Evolutionary conservation across 2,888 invertebrate species (phyloP).

Genomic region (Eupithecia vulgata): DNA sequence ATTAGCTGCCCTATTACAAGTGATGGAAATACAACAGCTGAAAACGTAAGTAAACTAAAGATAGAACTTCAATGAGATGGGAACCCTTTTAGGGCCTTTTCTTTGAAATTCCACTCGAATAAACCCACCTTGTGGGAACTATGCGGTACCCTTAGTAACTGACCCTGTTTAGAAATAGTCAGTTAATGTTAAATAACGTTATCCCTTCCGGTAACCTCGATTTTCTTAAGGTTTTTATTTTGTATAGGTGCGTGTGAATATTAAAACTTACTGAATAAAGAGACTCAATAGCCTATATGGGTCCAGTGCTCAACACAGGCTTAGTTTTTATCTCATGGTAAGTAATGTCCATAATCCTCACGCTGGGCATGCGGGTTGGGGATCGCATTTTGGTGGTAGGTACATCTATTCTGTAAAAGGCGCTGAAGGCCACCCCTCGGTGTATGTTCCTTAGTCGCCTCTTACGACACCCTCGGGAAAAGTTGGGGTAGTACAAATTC

Average conservation of each 20-base stretch:
- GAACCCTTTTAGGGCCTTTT: slow-evolving; percentile 9
- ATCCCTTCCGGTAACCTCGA: slow-evolving; percentile 40
- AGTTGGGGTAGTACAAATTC: no score
- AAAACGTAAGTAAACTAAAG: slow-evolving; percentile 6
- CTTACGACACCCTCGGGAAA: no score
- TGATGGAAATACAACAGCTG: background rate
- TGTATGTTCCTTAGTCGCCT: no score
- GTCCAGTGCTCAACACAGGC: no score
- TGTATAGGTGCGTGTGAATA: slow-evolving; percentile 33
- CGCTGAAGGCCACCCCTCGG: no score
- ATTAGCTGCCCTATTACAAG: background rate
- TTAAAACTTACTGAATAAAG: slow-evolving; percentile 31
- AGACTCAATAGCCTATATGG: no score
- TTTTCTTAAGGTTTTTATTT: slow-evolving; percentile 35
- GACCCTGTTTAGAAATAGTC: slow-evolving; percentile 49
- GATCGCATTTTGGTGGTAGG: no score
- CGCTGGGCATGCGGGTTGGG: no score
- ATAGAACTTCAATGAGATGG: background rate
- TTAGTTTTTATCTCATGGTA: no score
- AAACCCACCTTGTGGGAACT: slow-evolving; percentile 13
- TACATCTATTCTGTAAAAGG: no score
- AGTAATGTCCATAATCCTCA: no score
- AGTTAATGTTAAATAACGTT: slow-evolving; percentile 54
- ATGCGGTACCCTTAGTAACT: slow-evolving; percentile 12
- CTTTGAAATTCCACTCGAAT: slow-evolving; percentile 16